These are phyloP conservation scores for Threskiornis aethiopicus DNA, from an alignment of 2,797 vertebrate genomes.

Conservation along the genomic window DNA sequence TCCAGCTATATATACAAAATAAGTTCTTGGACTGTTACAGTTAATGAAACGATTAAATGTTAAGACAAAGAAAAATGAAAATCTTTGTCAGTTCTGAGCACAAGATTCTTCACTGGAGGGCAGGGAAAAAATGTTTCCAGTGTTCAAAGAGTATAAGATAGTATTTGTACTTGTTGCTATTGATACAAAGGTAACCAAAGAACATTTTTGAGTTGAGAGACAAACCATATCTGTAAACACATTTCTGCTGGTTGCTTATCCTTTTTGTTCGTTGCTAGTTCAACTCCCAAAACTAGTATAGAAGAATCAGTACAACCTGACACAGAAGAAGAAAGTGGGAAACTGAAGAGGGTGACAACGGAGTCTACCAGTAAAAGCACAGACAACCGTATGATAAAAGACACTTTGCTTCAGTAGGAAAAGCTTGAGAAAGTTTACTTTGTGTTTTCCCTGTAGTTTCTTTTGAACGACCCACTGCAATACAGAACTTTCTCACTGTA, in stretches of 20 bases:
- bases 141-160: not conserved
- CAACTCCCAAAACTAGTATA: not conserved
- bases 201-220: not conserved
- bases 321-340: not conserved
- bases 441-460: not conserved
- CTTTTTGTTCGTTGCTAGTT: not conserved
- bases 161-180: not conserved
- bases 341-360: not conserved
- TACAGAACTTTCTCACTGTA: not conserved
- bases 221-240: not conserved
- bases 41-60: not conserved
- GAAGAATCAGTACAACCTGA: not conserved
- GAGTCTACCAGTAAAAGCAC: not conserved
- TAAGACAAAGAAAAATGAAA: not conserved
- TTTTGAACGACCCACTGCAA: not conserved
- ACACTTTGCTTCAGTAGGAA: not conserved
- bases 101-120: not conserved
- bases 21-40: not conserved
- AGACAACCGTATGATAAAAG: not conserved
- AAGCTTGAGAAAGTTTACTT: not conserved
- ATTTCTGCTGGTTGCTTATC: not conserved
- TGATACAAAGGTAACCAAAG: not conserved
- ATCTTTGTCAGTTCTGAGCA: not conserved
- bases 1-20: not conserved
- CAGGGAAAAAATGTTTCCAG: not conserved